Evolutionary conservation across 2,888 invertebrate species (phyloP).

Genomic region (Cerastis leucographa): DNA sequence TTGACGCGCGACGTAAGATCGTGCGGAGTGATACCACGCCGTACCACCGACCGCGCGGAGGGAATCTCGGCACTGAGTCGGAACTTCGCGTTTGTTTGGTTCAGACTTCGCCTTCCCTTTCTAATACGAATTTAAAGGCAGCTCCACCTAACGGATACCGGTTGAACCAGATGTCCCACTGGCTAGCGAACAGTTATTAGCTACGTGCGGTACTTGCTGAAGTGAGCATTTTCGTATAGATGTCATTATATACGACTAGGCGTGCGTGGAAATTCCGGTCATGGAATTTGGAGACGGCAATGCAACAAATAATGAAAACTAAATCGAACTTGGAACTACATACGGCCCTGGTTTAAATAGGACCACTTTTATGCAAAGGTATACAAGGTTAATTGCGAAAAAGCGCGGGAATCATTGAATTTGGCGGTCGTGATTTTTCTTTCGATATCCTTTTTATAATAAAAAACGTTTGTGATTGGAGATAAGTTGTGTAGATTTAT

Average conservation of each 20-base stretch:
- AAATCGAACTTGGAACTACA: not conserved
- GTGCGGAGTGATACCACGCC: slow-evolving; percentile 54
- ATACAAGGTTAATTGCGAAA: no score
- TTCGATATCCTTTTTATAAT: no score
- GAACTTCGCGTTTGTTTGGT: slow-evolving; percentile 78
- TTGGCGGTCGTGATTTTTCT: no score
- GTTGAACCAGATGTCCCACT: slow-evolving; percentile 19
- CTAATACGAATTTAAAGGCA: slow-evolving; percentile 68
- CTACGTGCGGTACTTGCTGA: not conserved
- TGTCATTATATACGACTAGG: no score
- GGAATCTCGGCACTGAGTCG: slow-evolving; percentile 83
- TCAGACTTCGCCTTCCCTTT: slow-evolving; percentile 81
- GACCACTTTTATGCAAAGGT: not conserved
- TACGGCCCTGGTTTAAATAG: not conserved
- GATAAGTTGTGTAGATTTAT: no score
- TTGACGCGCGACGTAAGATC: slow-evolving; percentile 81
- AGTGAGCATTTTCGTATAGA: slow-evolving; percentile 20
- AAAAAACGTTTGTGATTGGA: no score
- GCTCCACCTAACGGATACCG: slow-evolving; percentile 75
- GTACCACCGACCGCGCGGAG: slow-evolving; percentile 72
- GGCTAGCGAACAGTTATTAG: not conserved
- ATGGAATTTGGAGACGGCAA: not conserved
- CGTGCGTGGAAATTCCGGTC: no score
- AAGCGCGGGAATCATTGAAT: no score
- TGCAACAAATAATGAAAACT: slow-evolving; percentile 5